Conservation (phyloP, 1,140 invertebrate genomes). For the Fopius arisanus region DNA sequence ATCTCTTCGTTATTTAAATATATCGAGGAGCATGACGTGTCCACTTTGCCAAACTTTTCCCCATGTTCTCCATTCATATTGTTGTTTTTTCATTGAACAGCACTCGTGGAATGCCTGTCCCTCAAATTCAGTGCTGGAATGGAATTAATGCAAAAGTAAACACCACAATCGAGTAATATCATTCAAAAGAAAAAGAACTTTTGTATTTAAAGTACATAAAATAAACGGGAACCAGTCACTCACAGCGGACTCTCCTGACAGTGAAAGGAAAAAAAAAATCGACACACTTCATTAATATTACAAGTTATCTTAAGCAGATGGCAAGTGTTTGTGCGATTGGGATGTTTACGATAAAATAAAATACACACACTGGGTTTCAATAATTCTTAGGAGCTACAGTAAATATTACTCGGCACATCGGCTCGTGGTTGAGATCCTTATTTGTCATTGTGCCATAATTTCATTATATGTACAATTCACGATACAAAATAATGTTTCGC, state of each 20-base stretch:
- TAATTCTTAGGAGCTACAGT: conserved; percentile 43
- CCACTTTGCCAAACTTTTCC: not conserved
- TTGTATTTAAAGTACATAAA: not conserved
- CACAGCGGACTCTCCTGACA: not conserved
- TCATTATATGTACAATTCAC: conserved; percentile 42
- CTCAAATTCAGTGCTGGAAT: not conserved
- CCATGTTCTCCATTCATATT: not conserved
- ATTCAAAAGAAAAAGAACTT: not conserved
- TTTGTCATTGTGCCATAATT: conserved; percentile 29
- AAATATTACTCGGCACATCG: conserved; percentile 30
- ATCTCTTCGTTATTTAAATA: no score
- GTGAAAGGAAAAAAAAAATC: not conserved
- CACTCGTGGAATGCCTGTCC: conserved; percentile 51
- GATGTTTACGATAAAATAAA: conserved; percentile 22
- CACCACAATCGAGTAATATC: not conserved
- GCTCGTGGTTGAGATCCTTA: conserved; percentile 41
- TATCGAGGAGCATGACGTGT: not conserved
- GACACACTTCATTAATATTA: conserved; percentile 14
- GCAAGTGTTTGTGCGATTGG: conserved; percentile 44
- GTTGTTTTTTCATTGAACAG: conserved; percentile 38
- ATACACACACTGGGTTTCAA: conserved; percentile 25
- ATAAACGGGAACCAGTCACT: not conserved
- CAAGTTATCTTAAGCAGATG: conserved; percentile 34
- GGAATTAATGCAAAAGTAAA: not conserved
- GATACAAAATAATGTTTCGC: conserved; percentile 2